Evolutionary conservation across 2,113 vertebrate species (phyloP).

Genomic region (Cairina moschata): DNA sequence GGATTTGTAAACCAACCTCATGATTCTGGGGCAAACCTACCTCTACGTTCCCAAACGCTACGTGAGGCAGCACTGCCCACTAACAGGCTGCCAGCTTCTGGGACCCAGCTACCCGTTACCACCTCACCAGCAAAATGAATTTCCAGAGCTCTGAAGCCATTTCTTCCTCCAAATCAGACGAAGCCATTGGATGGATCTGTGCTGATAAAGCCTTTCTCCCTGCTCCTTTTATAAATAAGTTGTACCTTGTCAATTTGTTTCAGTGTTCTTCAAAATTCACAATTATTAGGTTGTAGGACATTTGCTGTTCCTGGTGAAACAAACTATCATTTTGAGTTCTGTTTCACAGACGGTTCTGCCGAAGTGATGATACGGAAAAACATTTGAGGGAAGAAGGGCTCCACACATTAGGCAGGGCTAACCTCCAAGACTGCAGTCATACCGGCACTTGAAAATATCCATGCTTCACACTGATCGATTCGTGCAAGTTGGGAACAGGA

Average conservation of each 20-base stretch:
- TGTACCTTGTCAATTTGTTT: background rate
- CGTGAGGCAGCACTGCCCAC: background rate
- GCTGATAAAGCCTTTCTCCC: background rate
- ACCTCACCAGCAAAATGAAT: background rate
- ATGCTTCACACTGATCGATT: background rate
- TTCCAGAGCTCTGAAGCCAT: background rate
- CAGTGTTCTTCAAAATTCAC: background rate
- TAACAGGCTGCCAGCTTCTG: background rate
- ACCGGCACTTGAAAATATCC: background rate
- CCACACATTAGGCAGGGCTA: background rate
- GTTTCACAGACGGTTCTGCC: background rate
- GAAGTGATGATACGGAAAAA: background rate
- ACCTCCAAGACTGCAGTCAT: background rate
- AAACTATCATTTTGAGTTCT: background rate
- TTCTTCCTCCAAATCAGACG: background rate
- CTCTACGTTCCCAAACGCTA: background rate
- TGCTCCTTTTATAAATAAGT: background rate
- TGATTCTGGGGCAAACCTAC: background rate
- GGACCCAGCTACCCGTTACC: background rate
- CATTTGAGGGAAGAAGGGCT: background rate
- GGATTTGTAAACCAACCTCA: background rate
- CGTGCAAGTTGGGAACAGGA: background rate
- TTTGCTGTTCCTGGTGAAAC: background rate
- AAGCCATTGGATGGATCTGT: background rate
- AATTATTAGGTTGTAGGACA: background rate